A percentile compares a stretch with the other conserved stretches of the same genome.
Conservation (phyloP, 2,797 vertebrate species). For the Siniperca scherzeri region DNA sequence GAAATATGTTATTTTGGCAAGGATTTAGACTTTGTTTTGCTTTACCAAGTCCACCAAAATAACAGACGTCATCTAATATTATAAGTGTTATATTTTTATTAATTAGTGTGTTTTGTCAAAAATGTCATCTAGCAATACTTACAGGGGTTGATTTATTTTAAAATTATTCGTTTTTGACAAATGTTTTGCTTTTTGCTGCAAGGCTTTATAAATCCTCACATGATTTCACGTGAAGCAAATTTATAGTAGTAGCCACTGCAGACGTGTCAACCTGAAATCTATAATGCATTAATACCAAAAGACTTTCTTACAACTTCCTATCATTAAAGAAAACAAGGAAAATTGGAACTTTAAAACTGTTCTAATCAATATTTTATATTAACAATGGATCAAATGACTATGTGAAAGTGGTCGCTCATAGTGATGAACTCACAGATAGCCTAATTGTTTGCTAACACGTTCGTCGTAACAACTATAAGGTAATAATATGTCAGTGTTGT, state of each 20-base stretch:
- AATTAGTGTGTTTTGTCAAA: background rate
- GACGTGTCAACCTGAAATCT: background rate
- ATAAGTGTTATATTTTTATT: background rate
- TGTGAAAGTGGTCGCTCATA: background rate
- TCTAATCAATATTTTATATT: background rate
- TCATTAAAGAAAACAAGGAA: background rate
- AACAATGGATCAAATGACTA: background rate
- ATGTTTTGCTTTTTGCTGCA: background rate
- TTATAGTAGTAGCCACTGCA: background rate
- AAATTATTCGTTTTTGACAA: background rate
- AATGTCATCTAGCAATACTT: background rate
- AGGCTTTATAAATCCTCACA: background rate
- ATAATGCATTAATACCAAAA: background rate
- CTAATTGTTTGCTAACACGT: background rate
- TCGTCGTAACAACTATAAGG: background rate
- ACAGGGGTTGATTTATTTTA: background rate
- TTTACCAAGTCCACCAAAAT: slow-evolving; percentile 12
- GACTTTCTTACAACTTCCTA: background rate
- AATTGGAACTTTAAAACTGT: background rate
- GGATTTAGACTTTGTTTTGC: slow-evolving; percentile 26
- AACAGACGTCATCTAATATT: background rate
- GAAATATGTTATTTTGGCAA: slow-evolving; percentile 35
- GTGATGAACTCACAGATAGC: background rate
- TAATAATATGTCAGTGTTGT: background rate
- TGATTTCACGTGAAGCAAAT: background rate